phyloP scores from a whole-genome alignment of 2,888 invertebrate species.

The Syrphus vitripennis region DNA sequence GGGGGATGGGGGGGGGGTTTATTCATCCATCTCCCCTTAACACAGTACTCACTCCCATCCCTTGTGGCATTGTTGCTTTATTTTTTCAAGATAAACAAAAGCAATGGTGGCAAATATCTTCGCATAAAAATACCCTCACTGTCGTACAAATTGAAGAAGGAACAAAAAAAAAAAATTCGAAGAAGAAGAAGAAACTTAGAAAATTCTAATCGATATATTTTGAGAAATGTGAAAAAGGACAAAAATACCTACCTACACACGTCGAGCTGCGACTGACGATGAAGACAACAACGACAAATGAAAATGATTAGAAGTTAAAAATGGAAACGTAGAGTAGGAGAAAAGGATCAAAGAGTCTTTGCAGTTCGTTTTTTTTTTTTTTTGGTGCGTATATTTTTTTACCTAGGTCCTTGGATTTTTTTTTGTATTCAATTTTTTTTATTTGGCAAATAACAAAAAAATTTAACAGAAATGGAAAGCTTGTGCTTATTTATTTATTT shows the following conservation, averaged over 20 bases:
- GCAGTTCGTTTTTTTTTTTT: constrained; percentile 4
- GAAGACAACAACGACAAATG: constrained; percentile 21
- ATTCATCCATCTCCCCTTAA: constrained; percentile 26
- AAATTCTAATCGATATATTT: constrained; percentile 63
- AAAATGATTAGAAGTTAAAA: constrained; percentile 55
- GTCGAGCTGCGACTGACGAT: neutral
- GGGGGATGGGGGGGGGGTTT: neutral
- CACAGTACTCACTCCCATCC: neutral
- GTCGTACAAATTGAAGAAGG: neutral
- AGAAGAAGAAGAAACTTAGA: constrained; percentile 3
- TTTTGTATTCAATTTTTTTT: neutral
- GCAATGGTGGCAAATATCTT: constrained; percentile 44
- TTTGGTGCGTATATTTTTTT: constrained; percentile 8
- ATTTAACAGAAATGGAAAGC: constrained; percentile 11
- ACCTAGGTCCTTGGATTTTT: constrained; percentile 22
- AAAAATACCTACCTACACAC: neutral
- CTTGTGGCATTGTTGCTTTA: constrained; percentile 61
- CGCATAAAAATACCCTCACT: constrained; percentile 10
- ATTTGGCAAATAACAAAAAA: constrained; percentile 4
- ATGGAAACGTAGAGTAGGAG: neutral
- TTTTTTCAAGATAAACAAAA: constrained; percentile 55
- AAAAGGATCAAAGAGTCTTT: constrained; percentile 64
- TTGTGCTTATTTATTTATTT: constrained; percentile 51
- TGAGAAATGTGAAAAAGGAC: neutral
- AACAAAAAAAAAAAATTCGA: neutral